phyloP scores from a whole-genome alignment of 2,113 vertebrate species.

The Notothenia coriiceps region DNA sequence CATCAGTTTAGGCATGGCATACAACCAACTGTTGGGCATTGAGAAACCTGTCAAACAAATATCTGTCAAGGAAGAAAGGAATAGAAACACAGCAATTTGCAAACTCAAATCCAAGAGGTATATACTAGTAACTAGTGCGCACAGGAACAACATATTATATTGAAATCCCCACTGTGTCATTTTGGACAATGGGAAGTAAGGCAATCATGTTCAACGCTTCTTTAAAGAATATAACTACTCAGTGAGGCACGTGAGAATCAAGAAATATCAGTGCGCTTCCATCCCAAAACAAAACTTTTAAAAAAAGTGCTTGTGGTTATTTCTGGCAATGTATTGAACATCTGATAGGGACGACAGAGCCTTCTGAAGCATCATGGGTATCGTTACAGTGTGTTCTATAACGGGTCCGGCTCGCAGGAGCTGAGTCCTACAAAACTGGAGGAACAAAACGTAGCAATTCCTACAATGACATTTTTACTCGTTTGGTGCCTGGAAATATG shows the following conservation, averaged over 20 bases:
- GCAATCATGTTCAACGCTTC: constrained; percentile 53
- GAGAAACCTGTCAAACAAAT: constrained; percentile 68
- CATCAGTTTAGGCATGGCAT: constrained; percentile 58
- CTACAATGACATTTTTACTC: too few species aligned
- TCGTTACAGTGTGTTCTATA: constrained; percentile 2
- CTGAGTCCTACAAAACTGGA: too few species aligned
- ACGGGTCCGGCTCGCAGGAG: too few species aligned
- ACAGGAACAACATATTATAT: constrained; percentile 65
- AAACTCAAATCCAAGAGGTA: constrained; percentile 83
- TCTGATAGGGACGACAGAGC: background rate
- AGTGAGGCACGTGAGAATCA: constrained; percentile 38
- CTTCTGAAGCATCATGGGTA: constrained; percentile 35
- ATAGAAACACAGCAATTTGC: constrained; percentile 71
- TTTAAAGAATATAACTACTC: constrained; percentile 36
- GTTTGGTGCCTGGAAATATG: too few species aligned
- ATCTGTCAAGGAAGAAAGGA: constrained; percentile 38
- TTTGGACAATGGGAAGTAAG: constrained; percentile 59
- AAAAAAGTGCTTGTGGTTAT: constrained; percentile 42
- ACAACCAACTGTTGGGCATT: constrained; percentile 55
- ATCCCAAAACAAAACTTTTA: constrained; percentile 42
- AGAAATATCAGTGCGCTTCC: constrained; percentile 47
- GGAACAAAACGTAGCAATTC: too few species aligned
- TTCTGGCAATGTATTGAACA: constrained; percentile 9
- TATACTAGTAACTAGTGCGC: constrained; percentile 75
- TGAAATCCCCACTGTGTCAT: constrained; percentile 51